phyloP scores from a whole-genome alignment of 2,113 vertebrate genomes.

The Cromileptes altivelis region DNA sequence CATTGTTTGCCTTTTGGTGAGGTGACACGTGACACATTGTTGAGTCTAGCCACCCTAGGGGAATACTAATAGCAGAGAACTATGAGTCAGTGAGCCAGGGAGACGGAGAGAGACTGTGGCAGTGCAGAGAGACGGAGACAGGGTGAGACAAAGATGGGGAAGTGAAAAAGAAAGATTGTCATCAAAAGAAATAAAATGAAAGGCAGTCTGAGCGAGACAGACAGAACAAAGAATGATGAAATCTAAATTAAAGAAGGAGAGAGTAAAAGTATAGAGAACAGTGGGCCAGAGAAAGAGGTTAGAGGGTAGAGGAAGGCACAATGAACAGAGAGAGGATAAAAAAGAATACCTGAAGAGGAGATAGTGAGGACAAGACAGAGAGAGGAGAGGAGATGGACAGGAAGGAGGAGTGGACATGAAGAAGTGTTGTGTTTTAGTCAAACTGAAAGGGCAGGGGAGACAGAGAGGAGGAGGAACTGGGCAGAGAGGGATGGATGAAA shows the following conservation, averaged over 20 bases:
- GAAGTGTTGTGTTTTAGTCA: conserved; percentile 56
- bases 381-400: conserved; percentile 30
- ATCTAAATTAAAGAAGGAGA: conserved; percentile 58
- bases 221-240: conserved; percentile 52
- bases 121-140: conserved; percentile 30
- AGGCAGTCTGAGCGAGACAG: conserved; percentile 49
- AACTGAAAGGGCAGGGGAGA: conserved; percentile 45
- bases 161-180: conserved; percentile 64
- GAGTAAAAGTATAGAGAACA: conserved; percentile 29
- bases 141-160: conserved; percentile 47
- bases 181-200: conserved; percentile 71
- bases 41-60: conserved; percentile 61
- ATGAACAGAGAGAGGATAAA: conserved; percentile 7
- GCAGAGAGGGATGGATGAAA: conserved; percentile 43
- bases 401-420: conserved; percentile 41
- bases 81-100: conserved; percentile 42
- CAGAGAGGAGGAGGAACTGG: conserved; percentile 23
- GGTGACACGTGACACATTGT: conserved; percentile 66
- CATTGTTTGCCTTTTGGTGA: conserved; percentile 70
- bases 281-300: conserved; percentile 10
- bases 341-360: conserved; percentile 22
- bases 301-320: background rate
- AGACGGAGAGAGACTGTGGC: conserved; percentile 24
- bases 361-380: background rate
- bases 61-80: conserved; percentile 71